These are phyloP conservation scores for Leptestheria dahalacensis DNA, from an alignment of 1,140 invertebrate species.

Conservation along the genomic window DNA sequence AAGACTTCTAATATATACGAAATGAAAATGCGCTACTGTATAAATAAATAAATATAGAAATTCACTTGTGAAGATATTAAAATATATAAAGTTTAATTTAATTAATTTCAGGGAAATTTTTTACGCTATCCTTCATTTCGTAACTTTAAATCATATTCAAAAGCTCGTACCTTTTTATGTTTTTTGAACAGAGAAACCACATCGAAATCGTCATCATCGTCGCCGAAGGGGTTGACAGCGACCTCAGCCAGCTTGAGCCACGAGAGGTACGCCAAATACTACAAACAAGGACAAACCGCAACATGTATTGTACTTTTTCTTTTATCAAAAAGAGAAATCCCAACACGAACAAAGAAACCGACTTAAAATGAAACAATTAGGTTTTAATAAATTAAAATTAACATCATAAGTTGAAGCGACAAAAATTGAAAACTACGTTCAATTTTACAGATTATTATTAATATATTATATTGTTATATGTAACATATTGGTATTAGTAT, in stretches of 20 bases:
- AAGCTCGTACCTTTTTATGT: not conserved
- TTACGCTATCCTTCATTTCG: no score
- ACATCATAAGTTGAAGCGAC: no score
- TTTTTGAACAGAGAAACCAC: slow-evolving; percentile 3
- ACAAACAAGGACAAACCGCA: no score
- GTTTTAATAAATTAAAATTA: not conserved
- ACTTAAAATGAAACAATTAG: not conserved
- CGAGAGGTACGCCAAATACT: slow-evolving; percentile 12
- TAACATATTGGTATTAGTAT: no score
- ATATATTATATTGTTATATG: not conserved
- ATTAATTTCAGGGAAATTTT: not conserved
- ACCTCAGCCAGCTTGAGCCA: slow-evolving; percentile 14
- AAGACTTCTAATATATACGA: no score
- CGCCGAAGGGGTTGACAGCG: slow-evolving; percentile 12
- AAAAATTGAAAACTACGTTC: no score
- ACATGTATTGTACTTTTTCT: no score
- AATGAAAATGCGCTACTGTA: not conserved
- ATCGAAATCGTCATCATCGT: slow-evolving; percentile 16
- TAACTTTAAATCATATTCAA: no score
- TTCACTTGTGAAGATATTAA: not conserved
- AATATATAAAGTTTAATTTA: not conserved
- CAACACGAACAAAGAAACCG: no score
- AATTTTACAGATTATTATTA: not conserved
- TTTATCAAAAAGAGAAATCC: no score
- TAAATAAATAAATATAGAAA: not conserved